phyloP scores from a whole-genome alignment of 37 sponge, comb jelly and placozoan species.

The Halichondria panicea region DNA sequence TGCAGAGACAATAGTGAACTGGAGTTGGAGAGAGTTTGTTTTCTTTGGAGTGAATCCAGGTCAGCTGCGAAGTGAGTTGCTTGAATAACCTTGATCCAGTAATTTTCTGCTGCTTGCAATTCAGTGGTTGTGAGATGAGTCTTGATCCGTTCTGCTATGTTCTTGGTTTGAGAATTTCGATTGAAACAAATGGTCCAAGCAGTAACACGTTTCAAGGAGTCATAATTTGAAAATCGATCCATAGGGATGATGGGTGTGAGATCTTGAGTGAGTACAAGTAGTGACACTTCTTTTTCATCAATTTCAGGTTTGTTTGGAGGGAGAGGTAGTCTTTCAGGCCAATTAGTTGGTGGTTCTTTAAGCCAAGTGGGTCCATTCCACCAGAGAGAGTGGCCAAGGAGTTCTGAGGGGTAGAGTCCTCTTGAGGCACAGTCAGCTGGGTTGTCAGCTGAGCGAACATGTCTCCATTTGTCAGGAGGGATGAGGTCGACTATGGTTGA shows the following conservation, averaged over 20 bases:
- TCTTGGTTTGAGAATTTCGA: neutral
- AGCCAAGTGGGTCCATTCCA: slow-evolving; percentile 32
- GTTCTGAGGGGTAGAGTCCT: slow-evolving; percentile 29
- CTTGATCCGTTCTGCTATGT: neutral
- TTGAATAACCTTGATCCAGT: slow-evolving; percentile 35
- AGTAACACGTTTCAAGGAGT: slow-evolving; percentile 18
- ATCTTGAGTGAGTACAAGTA: neutral
- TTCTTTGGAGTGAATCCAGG: neutral
- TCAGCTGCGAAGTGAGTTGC: slow-evolving; percentile 14
- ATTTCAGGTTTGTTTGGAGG: slow-evolving; percentile 12
- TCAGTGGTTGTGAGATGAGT: slow-evolving; percentile 20
- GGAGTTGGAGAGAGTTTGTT: neutral
- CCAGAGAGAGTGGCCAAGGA: slow-evolving; percentile 24
- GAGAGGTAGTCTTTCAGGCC: slow-evolving; percentile 6
- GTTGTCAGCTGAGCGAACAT: slow-evolving; percentile 13
- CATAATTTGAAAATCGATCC: slow-evolving; percentile 26
- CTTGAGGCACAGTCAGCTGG: slow-evolving; percentile 39
- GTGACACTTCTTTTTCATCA: neutral
- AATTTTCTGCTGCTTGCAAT: slow-evolving; percentile 21
- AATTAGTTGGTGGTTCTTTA: slow-evolving; percentile 29
- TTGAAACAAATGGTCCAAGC: slow-evolving; percentile 41
- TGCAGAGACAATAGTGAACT: slow-evolving; percentile 11
- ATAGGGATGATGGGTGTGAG: slow-evolving; percentile 15
- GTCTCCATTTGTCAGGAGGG: slow-evolving; percentile 16
- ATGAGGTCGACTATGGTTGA: slow-evolving; percentile 8